Evolutionary conservation across 2,888 invertebrate species (phyloP), one percentile per base, ranked within the genome.

Genomic region (Agrilus cyanescens): DNA sequence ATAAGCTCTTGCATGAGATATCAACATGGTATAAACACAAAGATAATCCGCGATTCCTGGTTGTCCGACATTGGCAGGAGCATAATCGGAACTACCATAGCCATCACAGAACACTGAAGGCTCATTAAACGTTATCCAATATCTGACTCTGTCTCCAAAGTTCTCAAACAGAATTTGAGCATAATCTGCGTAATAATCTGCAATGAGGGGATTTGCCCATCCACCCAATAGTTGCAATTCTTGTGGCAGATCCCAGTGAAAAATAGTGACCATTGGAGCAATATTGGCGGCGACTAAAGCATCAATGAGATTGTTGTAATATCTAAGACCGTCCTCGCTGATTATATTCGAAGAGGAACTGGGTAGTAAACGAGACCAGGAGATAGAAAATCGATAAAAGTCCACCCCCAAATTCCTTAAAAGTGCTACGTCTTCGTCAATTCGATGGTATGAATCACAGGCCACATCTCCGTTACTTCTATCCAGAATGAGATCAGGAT

Each of bases 241-340:
- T 44, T 53, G 53, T 5, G 59, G 59, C 13, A 53, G 36, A 44
- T 59, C 58, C 58, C 60, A 59, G 44, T 65, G 62, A 48, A 56
- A 62, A 2, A 25, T 2, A 2, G 58, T 56, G 1, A 68, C 60
- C 48, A 65, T 53, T 6, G 76, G 75, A 16, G 4, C 10, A 2
- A 25, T 25, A 10, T 25, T 10, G 25, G 25, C 67, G 1, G 61
- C 69, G 10, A 80, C 49, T 3, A 88, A 69, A 53, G 77, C 82
- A 52, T 83, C 69, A 39, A 87, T 80, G 33, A 89, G 63, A 51
- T 80, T 74, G 53, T 75, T 78, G 61, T 89, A 89, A 63, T 85
- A 85, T 43, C 75, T 65, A 8, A 88, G 70, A 14, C 85, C 88
- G 2, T 73, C 69, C 33, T 71, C 65, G 57, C 82, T 88, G 12